Percentiles rank a stretch among this genome's conserved stretches.
Evolutionary conservation across 2,888 invertebrate species (phyloP).

Genomic region (Oligia strigilis): DNA sequence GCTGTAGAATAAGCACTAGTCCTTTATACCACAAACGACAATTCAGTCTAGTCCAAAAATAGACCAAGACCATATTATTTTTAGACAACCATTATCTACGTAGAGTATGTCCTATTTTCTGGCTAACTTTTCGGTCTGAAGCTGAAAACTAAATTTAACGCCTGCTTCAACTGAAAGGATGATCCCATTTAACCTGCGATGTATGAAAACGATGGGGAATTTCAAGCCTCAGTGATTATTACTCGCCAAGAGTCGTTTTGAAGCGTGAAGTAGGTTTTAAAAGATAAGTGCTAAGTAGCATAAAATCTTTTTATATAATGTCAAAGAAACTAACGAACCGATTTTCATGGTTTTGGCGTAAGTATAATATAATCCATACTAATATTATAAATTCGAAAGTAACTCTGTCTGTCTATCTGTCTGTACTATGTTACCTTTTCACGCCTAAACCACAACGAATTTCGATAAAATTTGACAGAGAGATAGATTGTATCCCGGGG

Average conservation of each 20-base stretch:
- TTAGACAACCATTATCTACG: background rate
- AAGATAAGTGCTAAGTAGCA: conserved; percentile 24
- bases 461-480: too few species aligned
- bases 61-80: background rate
- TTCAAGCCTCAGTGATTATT: conserved; percentile 44
- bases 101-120: conserved; percentile 7
- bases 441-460: too few species aligned
- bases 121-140: conserved; percentile 7
- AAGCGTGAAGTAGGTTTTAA: conserved; percentile 25
- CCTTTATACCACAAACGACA: background rate
- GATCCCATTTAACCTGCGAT: conserved; percentile 27
- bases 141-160: conserved; percentile 40
- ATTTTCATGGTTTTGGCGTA: background rate
- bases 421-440: too few species aligned
- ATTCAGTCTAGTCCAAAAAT: conserved; percentile 2
- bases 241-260: conserved; percentile 32
- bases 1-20: background rate
- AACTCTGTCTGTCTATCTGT: too few species aligned
- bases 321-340: background rate
- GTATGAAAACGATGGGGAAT: conserved; percentile 45
- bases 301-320: conserved; percentile 23
- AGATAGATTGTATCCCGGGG: too few species aligned
- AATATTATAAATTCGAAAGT: too few species aligned
- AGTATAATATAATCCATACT: too few species aligned
- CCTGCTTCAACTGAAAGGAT: conserved; percentile 8